Percentiles rank a stretch among this genome's conserved stretches.
Evolutionary conservation across 64 coral and sea anemone species (phyloP).

Genomic region (Pocillopora damicornis): DNA sequence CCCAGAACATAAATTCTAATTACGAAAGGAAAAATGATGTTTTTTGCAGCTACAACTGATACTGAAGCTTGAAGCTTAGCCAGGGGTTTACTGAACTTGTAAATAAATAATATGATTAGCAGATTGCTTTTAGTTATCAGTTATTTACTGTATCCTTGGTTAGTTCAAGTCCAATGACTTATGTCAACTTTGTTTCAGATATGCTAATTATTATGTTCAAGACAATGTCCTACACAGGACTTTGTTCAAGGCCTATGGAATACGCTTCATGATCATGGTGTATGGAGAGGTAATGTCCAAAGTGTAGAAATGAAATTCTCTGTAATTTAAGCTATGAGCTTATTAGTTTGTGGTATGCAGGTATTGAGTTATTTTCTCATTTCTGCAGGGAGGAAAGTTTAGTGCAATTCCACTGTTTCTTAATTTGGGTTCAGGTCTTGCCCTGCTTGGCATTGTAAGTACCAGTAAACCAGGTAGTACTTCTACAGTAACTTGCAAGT

Average conservation of each 20-base stretch:
- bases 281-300: conserved; percentile 61
- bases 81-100: no score
- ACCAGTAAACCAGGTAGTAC: not conserved
- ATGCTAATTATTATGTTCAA: conserved; percentile 58
- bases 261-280: conserved; percentile 71
- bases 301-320: no score
- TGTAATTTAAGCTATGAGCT: no score
- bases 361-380: not conserved
- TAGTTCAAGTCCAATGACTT: not conserved
- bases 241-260: conserved; percentile 78
- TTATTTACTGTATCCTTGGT: no score
- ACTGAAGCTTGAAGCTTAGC: no score
- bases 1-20: no score
- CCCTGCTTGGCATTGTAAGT: conserved; percentile 90
- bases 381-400: conserved; percentile 79
- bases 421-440: conserved; percentile 87
- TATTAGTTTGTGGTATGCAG: no score
- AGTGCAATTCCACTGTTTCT: conserved; percentile 74
- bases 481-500: no score
- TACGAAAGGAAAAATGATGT: no score
- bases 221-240: conserved; percentile 62
- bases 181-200: conserved; percentile 49
- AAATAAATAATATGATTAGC: no score
- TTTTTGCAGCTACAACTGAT: no score
- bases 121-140: no score